Evolutionary conservation across 2,113 vertebrate genomes (phyloP).

Genomic region (Dipodomys ordii): DNA sequence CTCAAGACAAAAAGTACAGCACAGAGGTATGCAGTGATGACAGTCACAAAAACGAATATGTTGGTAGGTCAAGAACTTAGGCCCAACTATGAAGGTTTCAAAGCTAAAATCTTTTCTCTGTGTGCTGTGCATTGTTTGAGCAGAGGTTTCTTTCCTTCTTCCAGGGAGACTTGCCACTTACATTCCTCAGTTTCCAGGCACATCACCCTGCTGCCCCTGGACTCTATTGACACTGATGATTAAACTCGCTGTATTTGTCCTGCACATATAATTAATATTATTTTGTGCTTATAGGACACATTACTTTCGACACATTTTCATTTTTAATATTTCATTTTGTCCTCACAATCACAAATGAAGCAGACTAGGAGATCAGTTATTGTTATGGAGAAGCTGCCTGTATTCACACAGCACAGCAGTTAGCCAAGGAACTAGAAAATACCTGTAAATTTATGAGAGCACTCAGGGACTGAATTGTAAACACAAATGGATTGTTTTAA

Average conservation of each 20-base stretch:
- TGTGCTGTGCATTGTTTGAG: fast-evolving
- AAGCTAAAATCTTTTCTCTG: not conserved
- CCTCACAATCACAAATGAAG: not conserved
- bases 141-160: not conserved
- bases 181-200: not conserved
- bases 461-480: not conserved
- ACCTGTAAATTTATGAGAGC: not conserved
- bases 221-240: fast-evolving
- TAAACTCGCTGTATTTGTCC: not conserved
- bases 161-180: not conserved
- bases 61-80: not conserved
- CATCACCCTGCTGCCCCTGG: not conserved
- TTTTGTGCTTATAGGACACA: not conserved
- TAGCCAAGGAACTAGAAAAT: not conserved
- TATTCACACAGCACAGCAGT: no score
- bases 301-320: not conserved
- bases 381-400: not conserved
- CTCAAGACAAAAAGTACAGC: not conserved
- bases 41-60: not conserved
- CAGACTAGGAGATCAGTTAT: not conserved
- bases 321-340: not conserved
- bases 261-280: not conserved
- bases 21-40: not conserved
- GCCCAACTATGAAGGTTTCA: not conserved
- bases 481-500: not conserved